These are phyloP conservation scores for Anaspis maculata DNA, from an alignment of 2,888 invertebrate species.

Conservation along the genomic window DNA sequence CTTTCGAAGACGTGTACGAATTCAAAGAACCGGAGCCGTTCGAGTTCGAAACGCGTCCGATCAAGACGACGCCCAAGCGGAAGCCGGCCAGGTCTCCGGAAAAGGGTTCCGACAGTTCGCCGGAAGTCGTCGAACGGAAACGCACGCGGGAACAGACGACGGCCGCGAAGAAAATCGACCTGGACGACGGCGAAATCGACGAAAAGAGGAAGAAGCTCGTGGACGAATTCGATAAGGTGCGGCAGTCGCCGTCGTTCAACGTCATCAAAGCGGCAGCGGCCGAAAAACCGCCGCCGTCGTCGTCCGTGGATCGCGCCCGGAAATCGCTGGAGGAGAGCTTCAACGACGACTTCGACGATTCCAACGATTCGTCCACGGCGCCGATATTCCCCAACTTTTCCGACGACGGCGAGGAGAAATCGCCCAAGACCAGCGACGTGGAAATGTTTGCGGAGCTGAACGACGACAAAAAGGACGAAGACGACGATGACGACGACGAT, in stretches of 20 bases:
- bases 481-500: too few relatives aligned
- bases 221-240: constrained; percentile 47
- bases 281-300: too few relatives aligned
- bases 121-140: constrained; percentile 24
- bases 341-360: too few relatives aligned
- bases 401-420: too few relatives aligned
- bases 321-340: too few relatives aligned
- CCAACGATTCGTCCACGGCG: too few relatives aligned
- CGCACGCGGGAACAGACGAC: constrained; percentile 14
- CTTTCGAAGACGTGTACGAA: constrained; percentile 66
- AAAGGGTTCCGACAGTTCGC: constrained; percentile 13
- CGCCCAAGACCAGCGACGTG: too few relatives aligned
- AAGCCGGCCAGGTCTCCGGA: constrained; percentile 27
- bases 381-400: too few relatives aligned
- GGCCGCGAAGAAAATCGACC: constrained; percentile 18
- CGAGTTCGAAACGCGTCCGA: constrained; percentile 63
- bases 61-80: constrained; percentile 20
- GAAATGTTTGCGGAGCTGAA: too few relatives aligned
- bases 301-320: too few relatives aligned
- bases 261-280: constrained; percentile 27
- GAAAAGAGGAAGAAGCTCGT: constrained; percentile 32
- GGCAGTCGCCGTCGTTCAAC: constrained; percentile 47
- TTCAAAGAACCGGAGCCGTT: constrained; percentile 86
- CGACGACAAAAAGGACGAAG: too few relatives aligned
- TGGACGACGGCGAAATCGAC: constrained; percentile 33